phyloP scores from a whole-genome alignment of 1,140 invertebrate species.

The Cephus cinctus region DNA sequence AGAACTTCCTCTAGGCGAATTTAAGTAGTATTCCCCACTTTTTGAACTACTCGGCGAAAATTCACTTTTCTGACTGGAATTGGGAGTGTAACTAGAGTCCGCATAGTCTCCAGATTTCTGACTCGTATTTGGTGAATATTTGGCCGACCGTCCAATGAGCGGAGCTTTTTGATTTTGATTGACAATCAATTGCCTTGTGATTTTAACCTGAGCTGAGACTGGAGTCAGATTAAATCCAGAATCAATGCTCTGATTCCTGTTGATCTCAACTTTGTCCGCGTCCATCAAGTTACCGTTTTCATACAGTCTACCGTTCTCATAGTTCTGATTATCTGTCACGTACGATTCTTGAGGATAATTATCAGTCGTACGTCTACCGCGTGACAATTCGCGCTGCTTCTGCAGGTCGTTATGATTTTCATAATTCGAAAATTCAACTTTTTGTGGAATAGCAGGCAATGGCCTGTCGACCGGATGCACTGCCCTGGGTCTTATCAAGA shows the following conservation, averaged over 20 bases:
- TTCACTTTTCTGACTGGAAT: constrained; percentile 50
- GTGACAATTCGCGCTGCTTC: constrained; percentile 12
- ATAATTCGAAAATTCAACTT: constrained; percentile 37
- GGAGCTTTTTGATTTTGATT: constrained; percentile 27
- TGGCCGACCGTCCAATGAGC: constrained; percentile 25
- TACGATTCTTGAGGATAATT: background rate
- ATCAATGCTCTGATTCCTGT: constrained; percentile 25
- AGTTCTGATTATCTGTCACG: background rate
- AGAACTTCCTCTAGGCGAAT: constrained; percentile 38
- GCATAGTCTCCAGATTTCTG: constrained; percentile 49
- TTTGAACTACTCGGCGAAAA: constrained; percentile 50
- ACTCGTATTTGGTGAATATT: constrained; percentile 47
- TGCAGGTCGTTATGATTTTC: constrained; percentile 33
- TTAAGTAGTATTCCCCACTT: constrained; percentile 48
- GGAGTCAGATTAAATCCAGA: constrained; percentile 29
- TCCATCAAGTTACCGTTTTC: constrained; percentile 28
- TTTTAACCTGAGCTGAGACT: constrained; percentile 34
- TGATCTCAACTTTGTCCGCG: constrained; percentile 15
- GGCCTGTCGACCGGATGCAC: constrained; percentile 46
- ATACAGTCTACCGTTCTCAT: constrained; percentile 15
- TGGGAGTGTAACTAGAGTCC: constrained; percentile 48
- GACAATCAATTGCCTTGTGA: constrained; percentile 30
- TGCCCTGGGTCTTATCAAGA: constrained; percentile 34
- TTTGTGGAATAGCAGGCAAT: constrained; percentile 45
- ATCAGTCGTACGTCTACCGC: background rate